Conservation (phyloP, 2,888 invertebrate species). For the Hyalella azteca region DNA sequence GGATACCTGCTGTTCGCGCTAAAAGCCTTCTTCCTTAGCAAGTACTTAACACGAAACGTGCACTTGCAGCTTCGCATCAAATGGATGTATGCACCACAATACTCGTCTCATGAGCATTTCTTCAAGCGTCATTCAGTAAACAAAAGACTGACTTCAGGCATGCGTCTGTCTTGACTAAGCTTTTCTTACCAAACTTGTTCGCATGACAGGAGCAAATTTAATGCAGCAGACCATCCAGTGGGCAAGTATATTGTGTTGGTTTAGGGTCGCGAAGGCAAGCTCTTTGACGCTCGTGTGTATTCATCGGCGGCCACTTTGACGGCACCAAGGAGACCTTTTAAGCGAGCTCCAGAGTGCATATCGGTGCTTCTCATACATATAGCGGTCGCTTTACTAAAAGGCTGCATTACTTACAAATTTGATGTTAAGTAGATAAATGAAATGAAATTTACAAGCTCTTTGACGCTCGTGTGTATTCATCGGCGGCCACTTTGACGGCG, state of each 20-base stretch:
- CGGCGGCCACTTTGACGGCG: background rate
- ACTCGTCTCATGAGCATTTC: background rate
- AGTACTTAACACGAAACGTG: too few species aligned
- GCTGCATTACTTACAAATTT: too few species aligned
- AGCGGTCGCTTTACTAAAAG: too few species aligned
- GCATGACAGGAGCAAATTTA: background rate
- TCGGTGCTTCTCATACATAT: too few species aligned
- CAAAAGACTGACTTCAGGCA: background rate
- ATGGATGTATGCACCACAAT: background rate
- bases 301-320: background rate
- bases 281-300: background rate
- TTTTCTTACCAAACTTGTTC: background rate
- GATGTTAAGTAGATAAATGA: too few species aligned
- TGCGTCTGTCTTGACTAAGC: background rate
- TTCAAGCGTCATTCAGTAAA: conserved; percentile 12
- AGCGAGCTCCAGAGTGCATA: background rate
- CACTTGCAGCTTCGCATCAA: background rate
- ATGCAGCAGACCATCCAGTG: background rate
- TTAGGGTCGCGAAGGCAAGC: background rate
- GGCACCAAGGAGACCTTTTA: background rate
- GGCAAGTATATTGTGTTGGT: background rate
- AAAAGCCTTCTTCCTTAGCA: too few species aligned
- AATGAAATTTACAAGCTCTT: too few species aligned
- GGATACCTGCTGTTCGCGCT: too few species aligned
- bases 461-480: background rate